phyloP scores from a whole-genome alignment of 2,113 vertebrate species.

The Oriolus oriolus region DNA sequence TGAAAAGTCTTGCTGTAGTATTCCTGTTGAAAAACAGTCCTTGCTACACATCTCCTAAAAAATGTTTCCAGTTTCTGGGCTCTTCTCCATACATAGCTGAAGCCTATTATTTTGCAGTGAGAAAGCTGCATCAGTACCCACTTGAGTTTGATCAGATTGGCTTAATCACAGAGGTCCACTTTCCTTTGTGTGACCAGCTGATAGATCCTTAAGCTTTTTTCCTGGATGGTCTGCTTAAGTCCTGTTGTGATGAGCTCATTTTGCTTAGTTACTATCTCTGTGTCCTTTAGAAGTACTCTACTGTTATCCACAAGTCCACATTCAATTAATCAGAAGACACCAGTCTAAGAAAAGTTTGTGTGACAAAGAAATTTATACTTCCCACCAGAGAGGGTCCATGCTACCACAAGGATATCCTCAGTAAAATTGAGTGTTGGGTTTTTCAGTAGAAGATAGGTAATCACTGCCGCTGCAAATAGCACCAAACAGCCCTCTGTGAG shows the following conservation, averaged over 20 bases:
- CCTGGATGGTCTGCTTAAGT: neutral
- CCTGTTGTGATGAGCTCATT: neutral
- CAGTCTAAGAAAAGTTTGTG: neutral
- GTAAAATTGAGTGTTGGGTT: neutral
- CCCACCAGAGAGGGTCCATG: accelerated
- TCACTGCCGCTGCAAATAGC: neutral
- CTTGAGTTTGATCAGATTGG: neutral
- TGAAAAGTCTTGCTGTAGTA: neutral
- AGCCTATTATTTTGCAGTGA: neutral
- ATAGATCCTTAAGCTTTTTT: neutral
- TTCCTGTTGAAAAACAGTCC: neutral
- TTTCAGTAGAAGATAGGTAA: neutral
- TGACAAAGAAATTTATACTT: neutral
- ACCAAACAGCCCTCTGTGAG: accelerated
- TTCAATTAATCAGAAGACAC: neutral
- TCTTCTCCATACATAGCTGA: neutral
- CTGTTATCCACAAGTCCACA: neutral
- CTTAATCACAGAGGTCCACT: neutral
- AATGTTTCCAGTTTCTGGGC: neutral
- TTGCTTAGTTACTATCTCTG: neutral
- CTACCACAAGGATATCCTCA: neutral
- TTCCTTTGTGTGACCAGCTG: neutral
- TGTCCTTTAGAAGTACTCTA: neutral
- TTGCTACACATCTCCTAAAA: neutral
- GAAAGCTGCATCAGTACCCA: neutral